Evolutionary conservation across 2,113 vertebrate genomes (phyloP), one percentile per base, ranked within the genome.

Genomic region (Ageneiosus marmoratus): DNA sequence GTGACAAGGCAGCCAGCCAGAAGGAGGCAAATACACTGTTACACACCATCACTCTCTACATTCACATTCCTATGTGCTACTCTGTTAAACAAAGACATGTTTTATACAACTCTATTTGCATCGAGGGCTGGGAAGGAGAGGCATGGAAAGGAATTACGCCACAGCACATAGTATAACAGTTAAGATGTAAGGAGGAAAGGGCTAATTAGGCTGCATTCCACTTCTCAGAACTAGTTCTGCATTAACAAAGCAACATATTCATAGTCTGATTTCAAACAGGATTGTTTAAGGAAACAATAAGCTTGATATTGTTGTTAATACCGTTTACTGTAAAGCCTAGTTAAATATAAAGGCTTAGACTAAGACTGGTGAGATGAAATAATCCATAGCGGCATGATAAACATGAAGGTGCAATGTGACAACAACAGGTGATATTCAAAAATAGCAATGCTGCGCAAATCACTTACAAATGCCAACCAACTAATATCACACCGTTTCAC

Each of bases 1-100:
- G 91, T 84, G 60, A 86, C 76, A 82, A 56, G 77, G 89, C 88
- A 78, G 58, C 41, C 24, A 6, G 29, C 56, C 77, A 79, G 58
- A 90, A 0, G 41, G 83, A 78, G 84, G 85, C 86, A 92, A 93
- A 88, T 91, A 83, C 81, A 94, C 76, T 85, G 75, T 92, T 91
- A 94, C 41, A 91, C 60, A 80, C 58, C 74, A 73, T 27, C 13
- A 72, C 48, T 44, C 8, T 13, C 56, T 44, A 63, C 4, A 5
- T 75, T 32, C 29, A 51, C 41, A 85, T n/a, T 63, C 20, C 2
- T 32, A 32, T 29, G 27, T 74, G 46, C 13, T 74, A 74, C 46
- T 50, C n/a, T 74, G 27, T 50, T 51, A 29, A 16, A 50, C 3
- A 4, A 20, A 34, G 3, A 53, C 20, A 32, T 51, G 5, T 29